Evolutionary conservation across 2,888 invertebrate species (phyloP).

Genomic region (Adelphocoris suturalis): DNA sequence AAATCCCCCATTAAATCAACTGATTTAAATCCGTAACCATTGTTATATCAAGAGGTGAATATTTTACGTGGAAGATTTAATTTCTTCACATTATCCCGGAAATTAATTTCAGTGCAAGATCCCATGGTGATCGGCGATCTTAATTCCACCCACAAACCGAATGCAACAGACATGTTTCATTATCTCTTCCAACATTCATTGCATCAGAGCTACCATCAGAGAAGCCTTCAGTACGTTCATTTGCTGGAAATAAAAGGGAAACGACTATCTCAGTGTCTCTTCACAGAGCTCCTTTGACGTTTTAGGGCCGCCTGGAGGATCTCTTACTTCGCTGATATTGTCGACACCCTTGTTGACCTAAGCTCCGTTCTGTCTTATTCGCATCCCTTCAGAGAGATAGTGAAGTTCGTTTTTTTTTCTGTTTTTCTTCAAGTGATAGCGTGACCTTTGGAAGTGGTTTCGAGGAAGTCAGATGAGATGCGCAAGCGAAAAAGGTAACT

Average conservation of each 20-base stretch:
- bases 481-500: too few relatives aligned
- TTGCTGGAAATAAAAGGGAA: neutral
- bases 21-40: too few relatives aligned
- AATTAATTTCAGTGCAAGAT: neutral
- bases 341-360: neutral
- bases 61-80: too few relatives aligned
- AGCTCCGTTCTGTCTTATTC: neutral
- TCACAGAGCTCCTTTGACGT: neutral
- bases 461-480: too few relatives aligned
- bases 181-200: conserved; percentile 24
- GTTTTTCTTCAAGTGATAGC: too few relatives aligned
- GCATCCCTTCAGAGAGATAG: neutral
- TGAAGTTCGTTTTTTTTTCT: neutral
- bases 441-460: too few relatives aligned
- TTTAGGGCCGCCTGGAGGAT: neutral
- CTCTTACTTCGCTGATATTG: conserved; percentile 3
- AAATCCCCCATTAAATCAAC: too few relatives aligned
- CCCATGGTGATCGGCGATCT: neutral
- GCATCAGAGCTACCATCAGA: neutral
- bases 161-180: conserved; percentile 1
- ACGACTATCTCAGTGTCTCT: too few relatives aligned
- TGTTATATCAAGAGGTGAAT: too few relatives aligned
- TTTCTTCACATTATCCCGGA: too few relatives aligned
- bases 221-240: neutral
- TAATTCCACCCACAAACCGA: neutral